A percentile compares a stretch with the other conserved stretches of the same genome.
Evolutionary conservation across 2,797 vertebrate genomes (phyloP).

Genomic region (Trachurus trachurus): DNA sequence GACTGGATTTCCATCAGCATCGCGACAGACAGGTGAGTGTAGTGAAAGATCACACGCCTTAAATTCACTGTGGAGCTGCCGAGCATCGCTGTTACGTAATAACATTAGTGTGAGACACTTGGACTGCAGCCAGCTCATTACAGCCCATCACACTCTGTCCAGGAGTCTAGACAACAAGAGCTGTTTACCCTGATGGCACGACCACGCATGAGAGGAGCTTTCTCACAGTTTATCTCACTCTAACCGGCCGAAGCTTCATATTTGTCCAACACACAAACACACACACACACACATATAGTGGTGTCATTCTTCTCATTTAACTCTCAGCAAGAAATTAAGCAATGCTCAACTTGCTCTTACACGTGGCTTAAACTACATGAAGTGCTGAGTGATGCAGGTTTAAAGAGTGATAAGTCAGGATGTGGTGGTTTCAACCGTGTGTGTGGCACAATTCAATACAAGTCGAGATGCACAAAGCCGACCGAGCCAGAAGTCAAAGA

Average conservation of each 20-base stretch:
- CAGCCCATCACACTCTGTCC: constrained; percentile 30
- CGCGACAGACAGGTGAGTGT: constrained; percentile 12
- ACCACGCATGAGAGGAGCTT: constrained; percentile 1
- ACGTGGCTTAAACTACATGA: not conserved
- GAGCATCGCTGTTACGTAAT: constrained; percentile 55
- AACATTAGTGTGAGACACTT: constrained; percentile 41
- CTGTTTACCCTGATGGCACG: constrained; percentile 31
- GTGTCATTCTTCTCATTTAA: not conserved
- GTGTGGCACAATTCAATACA: not conserved
- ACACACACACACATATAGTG: too few relatives aligned
- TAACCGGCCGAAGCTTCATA: not conserved
- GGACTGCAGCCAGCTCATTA: constrained; percentile 56
- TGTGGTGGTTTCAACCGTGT: not conserved
- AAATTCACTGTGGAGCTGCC: constrained; percentile 46
- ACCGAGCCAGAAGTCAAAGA: not conserved
- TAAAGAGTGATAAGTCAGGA: not conserved
- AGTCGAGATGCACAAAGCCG: not conserved
- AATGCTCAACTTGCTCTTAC: not conserved
- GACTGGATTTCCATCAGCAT: constrained; percentile 2
- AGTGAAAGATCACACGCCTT: constrained; percentile 8
- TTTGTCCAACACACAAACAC: not conserved
- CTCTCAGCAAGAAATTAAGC: not conserved
- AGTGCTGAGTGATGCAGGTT: too few relatives aligned
- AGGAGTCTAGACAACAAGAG: constrained; percentile 36
- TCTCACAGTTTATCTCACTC: not conserved